phyloP scores from a whole-genome alignment of 2,113 vertebrate genomes.

The Mus pahari region DNA sequence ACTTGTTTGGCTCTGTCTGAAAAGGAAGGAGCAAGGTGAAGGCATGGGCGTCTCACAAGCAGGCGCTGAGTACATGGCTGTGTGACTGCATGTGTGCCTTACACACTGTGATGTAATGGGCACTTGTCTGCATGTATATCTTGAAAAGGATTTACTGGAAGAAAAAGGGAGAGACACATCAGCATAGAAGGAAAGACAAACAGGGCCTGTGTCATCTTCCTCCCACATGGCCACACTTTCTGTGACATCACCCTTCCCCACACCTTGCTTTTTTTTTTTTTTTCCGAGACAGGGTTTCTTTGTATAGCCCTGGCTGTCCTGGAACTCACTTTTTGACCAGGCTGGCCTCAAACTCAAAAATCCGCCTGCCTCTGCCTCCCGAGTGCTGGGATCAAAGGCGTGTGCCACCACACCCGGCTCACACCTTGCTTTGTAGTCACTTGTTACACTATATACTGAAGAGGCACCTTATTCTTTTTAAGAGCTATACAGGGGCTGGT shows the following conservation, averaged over 20 bases:
- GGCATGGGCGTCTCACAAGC: neutral
- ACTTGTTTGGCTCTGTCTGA: neutral
- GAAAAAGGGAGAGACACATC: slow-evolving; percentile 4
- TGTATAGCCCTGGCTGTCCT: too few relatives aligned
- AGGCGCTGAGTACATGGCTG: neutral
- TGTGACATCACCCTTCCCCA: neutral
- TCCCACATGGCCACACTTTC: neutral
- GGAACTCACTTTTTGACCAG: too few relatives aligned
- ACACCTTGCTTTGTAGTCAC: neutral
- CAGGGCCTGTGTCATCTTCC: neutral
- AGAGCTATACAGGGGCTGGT: neutral
- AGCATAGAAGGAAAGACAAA: neutral
- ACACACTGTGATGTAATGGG: neutral
- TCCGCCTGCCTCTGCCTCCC: too few relatives aligned
- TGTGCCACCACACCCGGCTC: too few relatives aligned
- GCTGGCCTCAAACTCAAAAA: too few relatives aligned
- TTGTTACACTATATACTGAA: neutral
- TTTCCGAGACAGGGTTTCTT: too few relatives aligned
- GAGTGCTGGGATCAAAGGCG: too few relatives aligned
- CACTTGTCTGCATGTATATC: neutral
- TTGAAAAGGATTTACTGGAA: neutral
- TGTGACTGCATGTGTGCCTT: neutral
- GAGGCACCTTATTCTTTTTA: slow-evolving; percentile 2
- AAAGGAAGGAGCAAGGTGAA: neutral
- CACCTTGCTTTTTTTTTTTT: neutral